These are phyloP conservation scores for Aethina tumida DNA, from an alignment of 1,140 invertebrate genomes.

Conservation along the genomic window DNA sequence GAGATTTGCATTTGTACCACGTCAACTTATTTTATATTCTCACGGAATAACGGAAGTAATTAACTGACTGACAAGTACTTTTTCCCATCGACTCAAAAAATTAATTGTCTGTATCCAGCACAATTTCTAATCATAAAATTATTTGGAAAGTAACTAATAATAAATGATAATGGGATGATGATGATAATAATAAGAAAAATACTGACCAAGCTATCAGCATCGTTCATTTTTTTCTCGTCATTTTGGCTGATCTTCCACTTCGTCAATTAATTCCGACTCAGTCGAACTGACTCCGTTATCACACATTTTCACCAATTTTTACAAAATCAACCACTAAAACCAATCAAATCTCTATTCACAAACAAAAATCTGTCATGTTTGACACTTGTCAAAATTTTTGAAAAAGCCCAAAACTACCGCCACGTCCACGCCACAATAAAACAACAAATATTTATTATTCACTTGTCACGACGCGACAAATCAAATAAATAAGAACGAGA, in stretches of 20 bases:
- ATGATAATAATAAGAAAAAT: too few relatives aligned
- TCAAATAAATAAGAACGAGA: not conserved
- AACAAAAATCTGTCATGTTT: conserved; percentile 15
- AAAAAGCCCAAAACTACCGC: too few relatives aligned
- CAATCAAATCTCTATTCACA: conserved; percentile 5
- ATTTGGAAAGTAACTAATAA: too few relatives aligned
- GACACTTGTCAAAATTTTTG: conserved; percentile 7
- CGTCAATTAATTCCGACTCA: conserved; percentile 5
- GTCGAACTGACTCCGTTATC: not conserved
- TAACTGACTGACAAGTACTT: too few relatives aligned
- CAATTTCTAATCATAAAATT: too few relatives aligned
- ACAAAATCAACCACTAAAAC: conserved; percentile 5
- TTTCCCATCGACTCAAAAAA: too few relatives aligned
- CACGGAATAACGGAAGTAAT: too few relatives aligned
- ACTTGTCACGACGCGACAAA: not conserved
- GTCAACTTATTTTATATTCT: too few relatives aligned
- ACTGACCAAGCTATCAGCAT: conserved; percentile 42
- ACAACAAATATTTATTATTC: not conserved
- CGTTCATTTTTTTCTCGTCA: conserved; percentile 40
- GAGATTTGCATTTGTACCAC: too few relatives aligned
- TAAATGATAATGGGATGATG: too few relatives aligned
- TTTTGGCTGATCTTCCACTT: conserved; percentile 23
- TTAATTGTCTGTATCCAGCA: too few relatives aligned
- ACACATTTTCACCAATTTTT: conserved; percentile 8
- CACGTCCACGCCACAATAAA: not conserved